Evolutionary conservation across 2,797 vertebrate genomes (phyloP), one percentile per base, ranked within the genome.

Genomic region (Nannoperca obscura): DNA sequence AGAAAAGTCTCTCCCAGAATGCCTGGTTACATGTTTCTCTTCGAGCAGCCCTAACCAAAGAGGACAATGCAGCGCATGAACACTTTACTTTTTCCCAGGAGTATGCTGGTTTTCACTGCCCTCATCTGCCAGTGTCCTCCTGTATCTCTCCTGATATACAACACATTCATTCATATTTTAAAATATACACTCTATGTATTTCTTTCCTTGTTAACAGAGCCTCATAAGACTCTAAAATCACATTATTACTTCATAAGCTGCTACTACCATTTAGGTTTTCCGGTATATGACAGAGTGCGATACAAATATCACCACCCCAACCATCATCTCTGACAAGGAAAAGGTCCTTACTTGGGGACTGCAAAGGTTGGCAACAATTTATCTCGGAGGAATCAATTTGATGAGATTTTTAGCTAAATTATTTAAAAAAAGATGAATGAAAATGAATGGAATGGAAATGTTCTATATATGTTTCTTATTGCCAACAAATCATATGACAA

Each of bases 151-250:
- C 68, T 49, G 19, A 76, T 75, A 76, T 46, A 63, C 11, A 76
- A 67, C 52, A 60, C 42, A 22, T 53, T 83, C 53, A 86, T 86
- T 58, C 14, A 73, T 71, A 89, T 80, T 84, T 75, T 0, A 66
- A 68, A 53, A 65, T 32, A 19, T 13, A 27, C 46, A 36, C 46
- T 22, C 14, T 30, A 19, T 44, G 9, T 17, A 10, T 66, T 65
- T 61, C 24, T 32, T 30, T 68, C 5, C 15, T 6, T 60, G 20
- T 67, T 32, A 27, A 50, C 20, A 59, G 2, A 64, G 13, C 32
- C 20, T 40, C 20, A 32, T 14, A 52, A 20, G n/a, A 22, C 5
- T 15, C 9, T 42, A 46, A 64, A 52, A 32, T 19, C 3, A n/a
- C 9, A 42, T 47, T 32, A 44, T 61, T 76, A 38, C 12, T 55